Evolutionary conservation across 2,888 invertebrate species (phyloP).

Genomic region (Rhogogaster chlorosoma): DNA sequence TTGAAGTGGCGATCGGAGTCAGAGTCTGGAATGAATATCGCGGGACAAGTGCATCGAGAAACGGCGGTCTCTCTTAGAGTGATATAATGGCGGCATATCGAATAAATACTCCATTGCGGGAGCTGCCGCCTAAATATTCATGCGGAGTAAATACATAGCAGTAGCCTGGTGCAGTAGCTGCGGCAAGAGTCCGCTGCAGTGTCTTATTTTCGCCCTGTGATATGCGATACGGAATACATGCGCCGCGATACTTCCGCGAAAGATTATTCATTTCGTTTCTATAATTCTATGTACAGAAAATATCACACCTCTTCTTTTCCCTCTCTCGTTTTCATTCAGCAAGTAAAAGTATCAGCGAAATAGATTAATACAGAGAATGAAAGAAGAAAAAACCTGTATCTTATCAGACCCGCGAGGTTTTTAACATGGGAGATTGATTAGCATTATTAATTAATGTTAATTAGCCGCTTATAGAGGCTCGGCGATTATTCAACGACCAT

Average conservation of each 20-base stretch:
- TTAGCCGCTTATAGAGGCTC: too few species aligned
- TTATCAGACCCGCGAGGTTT: neutral
- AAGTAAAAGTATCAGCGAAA: neutral
- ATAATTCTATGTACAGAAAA: neutral
- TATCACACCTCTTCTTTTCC: neutral
- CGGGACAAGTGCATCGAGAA: slow-evolving; percentile 20
- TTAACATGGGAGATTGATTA: neutral
- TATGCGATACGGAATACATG: neutral
- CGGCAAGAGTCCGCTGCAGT: neutral
- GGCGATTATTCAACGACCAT: neutral
- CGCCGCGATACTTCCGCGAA: neutral
- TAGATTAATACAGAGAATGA: neutral
- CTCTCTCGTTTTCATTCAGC: neutral
- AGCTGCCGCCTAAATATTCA: slow-evolving; percentile 61
- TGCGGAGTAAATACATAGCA: neutral
- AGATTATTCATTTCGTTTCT: neutral
- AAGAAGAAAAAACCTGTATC: neutral
- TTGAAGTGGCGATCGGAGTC: slow-evolving; percentile 12
- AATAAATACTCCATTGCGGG: slow-evolving; percentile 75
- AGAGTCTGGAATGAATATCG: neutral
- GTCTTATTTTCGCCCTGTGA: neutral
- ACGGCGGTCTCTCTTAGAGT: slow-evolving; percentile 60
- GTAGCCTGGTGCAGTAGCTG: neutral
- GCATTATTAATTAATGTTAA: neutral
- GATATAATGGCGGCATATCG: slow-evolving; percentile 72